Evolutionary conservation across 2,888 invertebrate genomes (phyloP), one percentile per base, ranked within the genome.

Genomic region (Lepidochitona cinerea): DNA sequence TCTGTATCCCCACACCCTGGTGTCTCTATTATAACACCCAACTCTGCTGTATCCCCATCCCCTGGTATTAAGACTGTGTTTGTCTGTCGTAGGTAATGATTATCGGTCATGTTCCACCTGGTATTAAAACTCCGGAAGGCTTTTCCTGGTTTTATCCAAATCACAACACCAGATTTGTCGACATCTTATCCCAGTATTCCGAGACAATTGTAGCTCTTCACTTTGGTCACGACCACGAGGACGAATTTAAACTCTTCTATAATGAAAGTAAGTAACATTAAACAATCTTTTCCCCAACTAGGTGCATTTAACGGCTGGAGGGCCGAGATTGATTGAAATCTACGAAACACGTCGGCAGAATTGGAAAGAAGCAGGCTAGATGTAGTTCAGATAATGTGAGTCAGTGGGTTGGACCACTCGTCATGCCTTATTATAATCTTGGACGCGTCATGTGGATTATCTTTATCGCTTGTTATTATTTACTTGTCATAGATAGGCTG

Each of bases 31-130:
- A 49, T 49, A 2, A 49, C 7, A 49, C 4, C 49, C 7, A 5
- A 49, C 18, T 49, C 3, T 49, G 49, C 9, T n/a, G 49, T 49
- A n/a, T 18, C 7, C 9, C 18, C 41, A 12, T 18, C 26, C 54
- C 23, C 23, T 54, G 12, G 7, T 54, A 26, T 59, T 23, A 23
- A 59, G 29, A 29, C n/a, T n/a, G n/a, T n/a, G n/a, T n/a, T n/a
- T n/a, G n/a, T n/a, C n/a, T n/a, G n/a, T 23, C 59, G 29, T 76
- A 97, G 96, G 96, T 96, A 37, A 96, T 96, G 90, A 93, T 97
- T 80, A 95, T 96, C 37, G 97, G 96, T 0, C 97, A 97, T 89
- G 95, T 84, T 6, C 87, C 89, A 0, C 85, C 87, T 0, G 88
- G 88, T 6, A 54, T 84, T 35, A 71, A 71, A 12, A 77, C 74